Evolutionary conservation across 2,113 vertebrate species (phyloP), one percentile per base, ranked within the genome.

Genomic region (Chaenogobius annularis): DNA sequence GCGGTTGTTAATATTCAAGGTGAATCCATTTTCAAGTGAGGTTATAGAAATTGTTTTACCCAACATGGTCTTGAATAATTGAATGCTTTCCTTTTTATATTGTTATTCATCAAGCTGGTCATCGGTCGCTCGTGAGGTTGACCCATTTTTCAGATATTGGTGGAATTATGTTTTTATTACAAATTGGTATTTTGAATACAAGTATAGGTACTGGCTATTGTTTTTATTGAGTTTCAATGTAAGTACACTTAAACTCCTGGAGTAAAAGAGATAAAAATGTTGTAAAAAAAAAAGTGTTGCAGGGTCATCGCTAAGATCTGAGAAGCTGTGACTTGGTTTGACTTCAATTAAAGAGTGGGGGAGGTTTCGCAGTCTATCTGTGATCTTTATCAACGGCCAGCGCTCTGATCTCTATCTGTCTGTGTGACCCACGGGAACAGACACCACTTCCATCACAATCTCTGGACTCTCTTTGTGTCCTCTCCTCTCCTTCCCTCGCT

Each of bases 271-370:
- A 83, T 88, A 79, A 90, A 31, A 88, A 90, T 54, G 50, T 54
- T 81, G 70, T 62, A 69, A 83, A 35, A 40, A 40, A 87, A 75
- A 88, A 85, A 78, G 78, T 72, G 71, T 79, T 67, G 64, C 82
- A 68, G 83, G 93, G 92, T 93, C 92, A 94, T 93, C 92, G 90
- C 81, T 90, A 83, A 86, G 90, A 94, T 93, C 92, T 91, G 81
- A 90, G 90, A 90, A 89, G 81, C 84, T 90, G 87, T 88, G 91
- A 91, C 91, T 91, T 87, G 81, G 88, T 90, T 93, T 94, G 92
- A 93, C 91, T 94, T 94, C 93, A 93, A 93, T 94, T 93, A 93
- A 93, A 91, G 93, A 90, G 91, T 86, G 67, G 22, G 89, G 91
- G 89, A 91, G 89, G 85, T 77, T 90, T 85, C 84, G 79, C 72